Percentiles rank a stretch among this genome's conserved stretches.
Conservation (phyloP, 2,113 vertebrate genomes). For the Donacobius atricapilla region DNA sequence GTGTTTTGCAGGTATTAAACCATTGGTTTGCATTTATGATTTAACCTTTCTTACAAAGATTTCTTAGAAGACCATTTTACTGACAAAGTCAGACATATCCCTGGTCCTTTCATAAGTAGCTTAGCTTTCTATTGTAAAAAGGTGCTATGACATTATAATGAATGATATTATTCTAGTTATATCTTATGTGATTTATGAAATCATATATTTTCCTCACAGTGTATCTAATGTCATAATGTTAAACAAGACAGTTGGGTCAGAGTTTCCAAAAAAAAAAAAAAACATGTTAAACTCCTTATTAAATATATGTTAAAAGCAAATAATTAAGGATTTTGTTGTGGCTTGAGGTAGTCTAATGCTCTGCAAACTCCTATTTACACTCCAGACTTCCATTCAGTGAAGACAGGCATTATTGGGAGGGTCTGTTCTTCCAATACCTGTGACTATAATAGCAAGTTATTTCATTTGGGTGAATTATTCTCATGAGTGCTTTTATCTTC, state of each 20-base stretch:
- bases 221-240: not conserved
- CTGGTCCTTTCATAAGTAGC: not conserved
- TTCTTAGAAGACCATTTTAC: not conserved
- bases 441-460: not conserved
- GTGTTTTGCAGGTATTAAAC: not conserved
- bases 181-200: not conserved
- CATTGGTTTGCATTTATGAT: not conserved
- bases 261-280: not conserved
- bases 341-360: not conserved
- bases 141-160: not conserved
- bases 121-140: not conserved
- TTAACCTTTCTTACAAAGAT: not conserved
- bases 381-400: not conserved
- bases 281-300: not conserved
- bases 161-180: not conserved
- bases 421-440: not conserved
- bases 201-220: not conserved
- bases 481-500: not conserved
- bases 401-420: accelerated
- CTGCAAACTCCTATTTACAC: not conserved
- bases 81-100: not conserved
- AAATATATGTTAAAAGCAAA: not conserved
- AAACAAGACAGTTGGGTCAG: not conserved
- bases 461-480: not conserved
- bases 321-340: not conserved